Evolutionary conservation across 2,113 vertebrate genomes (phyloP).

Genomic region (Otis tarda): DNA sequence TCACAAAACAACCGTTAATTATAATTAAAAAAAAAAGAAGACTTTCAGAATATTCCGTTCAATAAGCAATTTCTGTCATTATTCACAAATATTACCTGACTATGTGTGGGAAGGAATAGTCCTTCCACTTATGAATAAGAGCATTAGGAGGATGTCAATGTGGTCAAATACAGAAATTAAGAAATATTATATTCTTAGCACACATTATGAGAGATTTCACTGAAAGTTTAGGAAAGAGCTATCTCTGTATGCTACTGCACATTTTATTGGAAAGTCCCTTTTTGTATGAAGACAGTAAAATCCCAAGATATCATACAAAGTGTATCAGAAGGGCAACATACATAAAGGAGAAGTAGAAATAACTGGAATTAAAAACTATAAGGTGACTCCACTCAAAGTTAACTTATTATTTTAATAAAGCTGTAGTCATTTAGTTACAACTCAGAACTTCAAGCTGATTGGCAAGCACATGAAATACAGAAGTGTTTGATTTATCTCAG

Average conservation of each 20-base stretch:
- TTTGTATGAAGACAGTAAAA: neutral
- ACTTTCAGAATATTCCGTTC: neutral
- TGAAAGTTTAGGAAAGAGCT: neutral
- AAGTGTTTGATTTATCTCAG: neutral
- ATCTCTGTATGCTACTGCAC: neutral
- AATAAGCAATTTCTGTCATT: neutral
- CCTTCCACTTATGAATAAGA: neutral
- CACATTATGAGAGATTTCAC: neutral
- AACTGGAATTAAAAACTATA: neutral
- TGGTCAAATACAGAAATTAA: neutral
- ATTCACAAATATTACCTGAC: neutral
- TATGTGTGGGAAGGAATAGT: neutral
- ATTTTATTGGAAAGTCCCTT: neutral
- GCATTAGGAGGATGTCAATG: neutral
- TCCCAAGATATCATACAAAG: neutral
- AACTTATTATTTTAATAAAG: neutral
- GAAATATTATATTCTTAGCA: neutral
- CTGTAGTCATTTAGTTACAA: neutral
- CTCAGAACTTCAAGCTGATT: neutral
- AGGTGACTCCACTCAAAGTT: neutral
- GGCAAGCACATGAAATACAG: neutral
- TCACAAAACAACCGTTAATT: neutral
- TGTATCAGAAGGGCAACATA: neutral
- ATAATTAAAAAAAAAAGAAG: neutral
- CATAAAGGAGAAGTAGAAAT: neutral